A percentile compares a stretch with the other conserved stretches of the same genome.
Evolutionary conservation across 64 coral and sea anemone genomes (phyloP).

Genomic region (Dendronephthya gigantea): DNA sequence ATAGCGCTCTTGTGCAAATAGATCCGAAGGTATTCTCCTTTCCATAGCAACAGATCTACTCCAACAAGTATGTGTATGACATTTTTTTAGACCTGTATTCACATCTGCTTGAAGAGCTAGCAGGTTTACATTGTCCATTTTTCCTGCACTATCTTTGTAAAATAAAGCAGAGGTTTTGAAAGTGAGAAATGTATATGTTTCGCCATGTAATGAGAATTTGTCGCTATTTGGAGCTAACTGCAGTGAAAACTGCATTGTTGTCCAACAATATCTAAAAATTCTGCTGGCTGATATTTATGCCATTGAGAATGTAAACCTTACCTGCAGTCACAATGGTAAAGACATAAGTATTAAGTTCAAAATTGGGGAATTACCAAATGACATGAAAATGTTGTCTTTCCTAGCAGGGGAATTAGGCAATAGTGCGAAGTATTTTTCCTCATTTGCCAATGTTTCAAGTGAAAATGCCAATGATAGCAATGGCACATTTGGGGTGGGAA

Average conservation of each 20-base stretch:
- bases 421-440: constrained; percentile 36
- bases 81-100: too few relatives aligned
- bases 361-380: constrained; percentile 30
- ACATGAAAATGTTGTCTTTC: constrained; percentile 37
- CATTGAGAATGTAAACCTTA: constrained; percentile 15
- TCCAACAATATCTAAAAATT: constrained; percentile 16
- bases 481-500: constrained; percentile 18
- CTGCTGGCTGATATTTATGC: constrained; percentile 16
- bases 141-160: too few relatives aligned
- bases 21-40: too few relatives aligned
- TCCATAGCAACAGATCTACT: too few relatives aligned
- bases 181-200: too few relatives aligned
- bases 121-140: too few relatives aligned
- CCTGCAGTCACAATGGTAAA: constrained; percentile 29
- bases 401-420: constrained; percentile 17
- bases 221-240: constrained; percentile 31
- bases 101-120: too few relatives aligned
- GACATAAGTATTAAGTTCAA: constrained; percentile 15
- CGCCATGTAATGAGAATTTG: constrained; percentile 27
- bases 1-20: too few relatives aligned
- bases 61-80: too few relatives aligned
- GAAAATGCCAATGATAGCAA: constrained; percentile 13
- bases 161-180: too few relatives aligned
- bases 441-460: constrained; percentile 30
- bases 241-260: constrained; percentile 22